A percentile compares a stretch with the other conserved stretches of the same genome.
Conservation (phyloP, 92 coral and sea anemone species). For the Porites divaricata region DNA sequence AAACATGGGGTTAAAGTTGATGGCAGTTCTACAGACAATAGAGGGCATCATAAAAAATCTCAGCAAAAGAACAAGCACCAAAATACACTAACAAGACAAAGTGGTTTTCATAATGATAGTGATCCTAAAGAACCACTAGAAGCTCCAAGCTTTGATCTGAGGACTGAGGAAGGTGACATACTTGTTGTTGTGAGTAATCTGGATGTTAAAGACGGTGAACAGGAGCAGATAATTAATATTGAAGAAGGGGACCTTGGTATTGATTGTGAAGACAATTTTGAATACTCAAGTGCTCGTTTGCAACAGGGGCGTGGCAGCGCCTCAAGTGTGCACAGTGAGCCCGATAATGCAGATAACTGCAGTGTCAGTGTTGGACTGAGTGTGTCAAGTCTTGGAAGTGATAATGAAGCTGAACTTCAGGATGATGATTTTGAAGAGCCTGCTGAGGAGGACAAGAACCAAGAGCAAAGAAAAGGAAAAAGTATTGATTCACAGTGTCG, state of each 20-base stretch:
- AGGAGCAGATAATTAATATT: constrained; percentile 43
- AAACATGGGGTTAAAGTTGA: background rate
- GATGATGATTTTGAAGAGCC: constrained; percentile 30
- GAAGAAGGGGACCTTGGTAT: constrained; percentile 67
- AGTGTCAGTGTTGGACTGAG: constrained; percentile 86
- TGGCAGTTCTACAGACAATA: background rate
- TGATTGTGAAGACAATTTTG: constrained; percentile 78
- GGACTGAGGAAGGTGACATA: constrained; percentile 70
- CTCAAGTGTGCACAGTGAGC: constrained; percentile 79
- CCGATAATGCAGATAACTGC: constrained; percentile 80
- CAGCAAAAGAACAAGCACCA: constrained; percentile 54
- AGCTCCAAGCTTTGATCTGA: constrained; percentile 74
- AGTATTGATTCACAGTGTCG: constrained; percentile 13
- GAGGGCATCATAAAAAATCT: background rate
- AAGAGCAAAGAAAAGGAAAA: background rate
- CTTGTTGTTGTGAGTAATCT: constrained; percentile 66
- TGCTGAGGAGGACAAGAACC: background rate
- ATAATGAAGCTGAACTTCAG: constrained; percentile 58
- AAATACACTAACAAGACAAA: constrained; percentile 74
- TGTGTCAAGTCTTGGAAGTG: constrained; percentile 89
- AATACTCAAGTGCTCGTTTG: constrained; percentile 69
- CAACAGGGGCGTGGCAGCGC: constrained; percentile 81
- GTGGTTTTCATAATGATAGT: constrained; percentile 66
- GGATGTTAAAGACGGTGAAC: constrained; percentile 49
- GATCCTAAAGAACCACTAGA: constrained; percentile 16